Percentiles rank a stretch among this genome's conserved stretches.
Conservation (phyloP, 2,797 vertebrate genomes). For the Chaetophractus vellerosus region DNA sequence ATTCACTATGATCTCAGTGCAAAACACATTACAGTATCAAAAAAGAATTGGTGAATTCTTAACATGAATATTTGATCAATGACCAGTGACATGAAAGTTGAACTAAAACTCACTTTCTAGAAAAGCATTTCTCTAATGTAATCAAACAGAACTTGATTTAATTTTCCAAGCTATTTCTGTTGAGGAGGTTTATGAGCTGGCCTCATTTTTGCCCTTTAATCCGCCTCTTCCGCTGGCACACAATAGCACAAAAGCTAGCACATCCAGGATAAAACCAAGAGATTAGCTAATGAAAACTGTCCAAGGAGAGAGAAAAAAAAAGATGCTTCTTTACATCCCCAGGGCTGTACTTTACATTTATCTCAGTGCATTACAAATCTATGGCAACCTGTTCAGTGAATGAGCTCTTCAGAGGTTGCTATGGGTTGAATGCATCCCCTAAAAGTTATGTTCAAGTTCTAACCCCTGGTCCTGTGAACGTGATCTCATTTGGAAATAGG, state of each 20-base stretch:
- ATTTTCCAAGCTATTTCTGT: constrained; percentile 35
- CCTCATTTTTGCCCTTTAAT: not conserved
- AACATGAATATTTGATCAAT: not conserved
- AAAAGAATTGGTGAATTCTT: not conserved
- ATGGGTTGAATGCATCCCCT: no score
- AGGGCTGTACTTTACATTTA: not conserved
- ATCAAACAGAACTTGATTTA: constrained; percentile 15
- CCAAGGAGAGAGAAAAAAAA: not conserved
- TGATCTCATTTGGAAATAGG: no score
- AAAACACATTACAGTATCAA: not conserved
- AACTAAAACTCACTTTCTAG: not conserved
- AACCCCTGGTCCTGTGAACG: no score
- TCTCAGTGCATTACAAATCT: not conserved
- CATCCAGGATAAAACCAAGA: not conserved
- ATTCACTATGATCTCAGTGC: not conserved
- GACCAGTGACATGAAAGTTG: not conserved
- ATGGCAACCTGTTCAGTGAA: not conserved
- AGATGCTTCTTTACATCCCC: no score
- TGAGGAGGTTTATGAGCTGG: not conserved
- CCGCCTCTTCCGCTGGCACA: not conserved
- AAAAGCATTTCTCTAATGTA: constrained; percentile 42
- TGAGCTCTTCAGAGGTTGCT: not conserved
- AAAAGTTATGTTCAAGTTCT: no score
- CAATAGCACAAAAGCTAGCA: constrained; percentile 26
- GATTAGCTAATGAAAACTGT: not conserved